Evolutionary conservation across 2,797 vertebrate genomes (phyloP).

Genomic region (Erethizon dorsatum): DNA sequence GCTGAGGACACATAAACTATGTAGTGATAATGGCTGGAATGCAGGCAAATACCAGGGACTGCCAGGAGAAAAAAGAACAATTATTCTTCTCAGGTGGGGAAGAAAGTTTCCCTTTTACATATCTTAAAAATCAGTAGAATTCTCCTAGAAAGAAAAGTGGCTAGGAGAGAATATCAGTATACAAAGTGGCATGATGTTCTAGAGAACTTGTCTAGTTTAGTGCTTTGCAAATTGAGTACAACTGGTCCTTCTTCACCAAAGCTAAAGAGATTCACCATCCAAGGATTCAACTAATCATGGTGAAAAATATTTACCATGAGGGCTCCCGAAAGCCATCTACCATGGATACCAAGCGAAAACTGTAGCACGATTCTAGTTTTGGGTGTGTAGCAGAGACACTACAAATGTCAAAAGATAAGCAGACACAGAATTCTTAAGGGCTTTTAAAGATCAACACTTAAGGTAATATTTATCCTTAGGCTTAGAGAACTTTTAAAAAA

Average conservation of each 20-base stretch:
- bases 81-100: not conserved
- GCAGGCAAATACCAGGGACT: not conserved
- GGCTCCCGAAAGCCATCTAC: not conserved
- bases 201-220: not conserved
- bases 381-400: fast-evolving
- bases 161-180: not conserved
- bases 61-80: not conserved
- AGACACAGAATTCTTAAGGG: not conserved
- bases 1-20: not conserved
- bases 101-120: not conserved
- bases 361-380: not conserved
- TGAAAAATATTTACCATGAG: not conserved
- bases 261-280: not conserved
- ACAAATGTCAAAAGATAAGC: not conserved
- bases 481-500: not conserved
- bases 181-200: not conserved
- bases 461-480: not conserved
- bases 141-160: not conserved
- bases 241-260: not conserved
- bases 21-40: fast-evolving
- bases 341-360: not conserved
- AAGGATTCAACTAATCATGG: not conserved
- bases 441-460: not conserved
- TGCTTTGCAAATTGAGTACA: not conserved
- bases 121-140: not conserved